Evolutionary conservation across 2,888 invertebrate species (phyloP), one percentile per base, ranked within the genome.

Genomic region (Nipponacmea schrenckii): DNA sequence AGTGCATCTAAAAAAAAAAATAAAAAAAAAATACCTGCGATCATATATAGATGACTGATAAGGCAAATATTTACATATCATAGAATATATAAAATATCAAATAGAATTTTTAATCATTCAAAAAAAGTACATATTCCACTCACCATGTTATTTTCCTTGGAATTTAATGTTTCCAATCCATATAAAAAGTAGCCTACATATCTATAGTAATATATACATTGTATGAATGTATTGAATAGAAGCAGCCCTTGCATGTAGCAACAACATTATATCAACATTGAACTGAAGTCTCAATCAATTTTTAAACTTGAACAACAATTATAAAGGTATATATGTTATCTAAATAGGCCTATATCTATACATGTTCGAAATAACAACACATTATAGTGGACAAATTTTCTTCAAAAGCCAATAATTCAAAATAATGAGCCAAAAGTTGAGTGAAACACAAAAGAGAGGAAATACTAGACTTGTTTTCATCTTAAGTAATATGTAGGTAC

Each of bases 221-320:
- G 20, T 24, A 56, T 56, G 56, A 56, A 56, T 20, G 8, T 39
- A 56, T 56, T 56, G 20, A 56, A 56, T 56, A 10, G 20, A 20
- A 56, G 24, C 56, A 56, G 15, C 4, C 56, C 20, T 20, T 56
- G 24, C 56, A 56, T 56, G 56, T 24, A 56, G 56, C 24, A 24
- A 56, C 56, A 56, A 56, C 24, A 56, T 56, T 56, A 56, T 56
- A 56, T 56, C 20, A 56, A 56, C 56, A 56, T 24, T 24, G 24
- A 56, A 39, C 39, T 10, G 24, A 56, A 24, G 24, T 20, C 56
- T 20, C 56, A 56, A 56, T 56, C 56, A 56, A 56, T 56, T 39
- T 39, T 56, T 56, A 56, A 56, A 56, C 56, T 56, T 56, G 20
- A 39, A 7, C 39, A 39, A 56, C 56, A 56, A 24, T 56, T 56